Evolutionary conservation across 37 sponge, comb jelly and placozoan genomes (phyloP).

Genomic region (Ianthella basta): DNA sequence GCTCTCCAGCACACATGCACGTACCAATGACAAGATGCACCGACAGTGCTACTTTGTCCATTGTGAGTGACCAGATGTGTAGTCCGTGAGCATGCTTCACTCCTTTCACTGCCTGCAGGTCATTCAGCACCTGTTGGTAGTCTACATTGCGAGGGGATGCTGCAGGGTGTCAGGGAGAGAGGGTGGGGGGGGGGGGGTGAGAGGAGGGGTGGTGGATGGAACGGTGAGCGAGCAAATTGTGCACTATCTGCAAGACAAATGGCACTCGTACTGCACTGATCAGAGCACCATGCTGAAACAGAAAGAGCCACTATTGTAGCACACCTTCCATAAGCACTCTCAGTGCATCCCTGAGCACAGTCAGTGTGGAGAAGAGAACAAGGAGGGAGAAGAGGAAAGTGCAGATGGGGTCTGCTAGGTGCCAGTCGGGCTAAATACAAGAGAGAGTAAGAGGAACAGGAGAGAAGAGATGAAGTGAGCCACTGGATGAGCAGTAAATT

Average conservation of each 20-base stretch:
- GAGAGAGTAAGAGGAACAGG: neutral
- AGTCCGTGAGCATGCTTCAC: constrained; percentile 61
- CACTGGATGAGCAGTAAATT: neutral
- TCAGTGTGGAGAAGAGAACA: constrained; percentile 89
- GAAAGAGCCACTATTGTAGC: neutral
- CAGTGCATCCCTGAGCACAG: constrained; percentile 90
- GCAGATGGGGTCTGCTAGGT: constrained; percentile 95
- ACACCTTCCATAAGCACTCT: constrained; percentile 98
- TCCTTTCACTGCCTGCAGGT: constrained; percentile 37
- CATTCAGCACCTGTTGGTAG: constrained; percentile 45
- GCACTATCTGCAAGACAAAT: too few species aligned
- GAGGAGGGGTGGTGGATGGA: neutral
- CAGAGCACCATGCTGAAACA: neutral
- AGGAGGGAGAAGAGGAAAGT: constrained; percentile 93
- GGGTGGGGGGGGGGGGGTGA: neutral
- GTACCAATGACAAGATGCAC: constrained; percentile 59
- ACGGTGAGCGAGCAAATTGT: too few species aligned
- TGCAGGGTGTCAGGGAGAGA: neutral
- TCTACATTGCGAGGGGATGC: constrained; percentile 13
- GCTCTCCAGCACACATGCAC: constrained; percentile 15
- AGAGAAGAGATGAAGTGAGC: too few species aligned
- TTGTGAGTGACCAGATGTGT: constrained; percentile 70
- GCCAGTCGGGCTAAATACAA: constrained; percentile 87
- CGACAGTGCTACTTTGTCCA: constrained; percentile 53
- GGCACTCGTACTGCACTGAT: too few species aligned